Evolutionary conservation across 2,797 vertebrate species (phyloP).

Genomic region (Meda fulgida): DNA sequence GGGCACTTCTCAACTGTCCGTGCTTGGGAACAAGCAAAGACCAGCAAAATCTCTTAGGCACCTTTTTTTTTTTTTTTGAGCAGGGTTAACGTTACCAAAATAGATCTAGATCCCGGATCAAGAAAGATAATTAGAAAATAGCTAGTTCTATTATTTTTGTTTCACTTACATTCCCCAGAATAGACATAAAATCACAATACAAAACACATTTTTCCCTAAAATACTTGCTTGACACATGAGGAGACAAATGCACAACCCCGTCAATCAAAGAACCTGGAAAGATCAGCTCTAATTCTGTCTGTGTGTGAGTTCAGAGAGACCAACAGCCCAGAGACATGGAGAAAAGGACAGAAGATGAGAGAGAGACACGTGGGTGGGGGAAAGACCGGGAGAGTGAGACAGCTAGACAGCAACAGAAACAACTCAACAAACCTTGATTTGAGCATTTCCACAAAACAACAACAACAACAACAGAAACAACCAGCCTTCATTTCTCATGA

Average conservation of each 20-base stretch:
- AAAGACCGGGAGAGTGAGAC: conserved; percentile 13
- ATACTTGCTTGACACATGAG: conserved; percentile 45
- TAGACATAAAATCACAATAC: not conserved
- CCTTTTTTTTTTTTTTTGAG: not conserved
- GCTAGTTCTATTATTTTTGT: not conserved
- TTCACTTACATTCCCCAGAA: not conserved
- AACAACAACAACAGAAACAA: not conserved
- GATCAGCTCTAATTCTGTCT: conserved; percentile 48
- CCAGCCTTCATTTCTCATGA: not conserved
- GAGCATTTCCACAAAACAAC: not conserved
- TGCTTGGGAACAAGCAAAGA: not conserved
- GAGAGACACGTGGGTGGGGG: conserved; percentile 50
- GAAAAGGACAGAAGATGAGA: conserved; percentile 47
- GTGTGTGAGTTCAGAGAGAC: conserved; percentile 55
- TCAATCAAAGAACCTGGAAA: conserved; percentile 54
- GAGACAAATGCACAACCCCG: conserved; percentile 51
- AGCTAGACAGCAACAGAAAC: not conserved
- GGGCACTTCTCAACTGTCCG: not conserved
- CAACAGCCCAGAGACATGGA: conserved; percentile 56
- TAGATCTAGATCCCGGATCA: not conserved
- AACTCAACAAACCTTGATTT: not conserved
- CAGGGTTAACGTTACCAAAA: not conserved
- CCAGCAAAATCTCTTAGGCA: not conserved
- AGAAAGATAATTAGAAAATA: not conserved
- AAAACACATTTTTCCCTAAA: conserved; percentile 13